Conservation (phyloP, 2,113 vertebrate genomes). For the Catharus bicknelli region DNA sequence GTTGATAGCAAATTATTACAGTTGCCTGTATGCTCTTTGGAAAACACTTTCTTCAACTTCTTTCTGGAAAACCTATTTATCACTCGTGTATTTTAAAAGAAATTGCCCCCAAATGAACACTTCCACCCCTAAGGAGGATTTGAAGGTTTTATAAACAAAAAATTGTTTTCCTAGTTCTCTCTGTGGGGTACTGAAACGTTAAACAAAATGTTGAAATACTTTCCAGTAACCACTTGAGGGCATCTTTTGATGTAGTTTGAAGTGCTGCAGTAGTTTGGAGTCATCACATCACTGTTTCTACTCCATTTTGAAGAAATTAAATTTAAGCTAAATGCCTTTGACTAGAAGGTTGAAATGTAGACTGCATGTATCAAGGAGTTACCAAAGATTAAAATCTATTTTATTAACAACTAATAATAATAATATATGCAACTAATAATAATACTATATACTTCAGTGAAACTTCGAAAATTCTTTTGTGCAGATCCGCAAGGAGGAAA, state of each 20-base stretch:
- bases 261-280: not conserved
- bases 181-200: not conserved
- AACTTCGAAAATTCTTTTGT: not conserved
- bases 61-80: not conserved
- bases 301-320: not conserved
- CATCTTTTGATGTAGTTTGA: conserved; percentile 29
- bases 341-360: not conserved
- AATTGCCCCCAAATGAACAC: rapidly evolving
- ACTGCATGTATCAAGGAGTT: not conserved
- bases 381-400: not conserved
- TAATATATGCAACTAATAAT: not conserved
- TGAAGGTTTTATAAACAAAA: not conserved
- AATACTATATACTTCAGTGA: not conserved
- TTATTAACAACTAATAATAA: not conserved
- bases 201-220: not conserved
- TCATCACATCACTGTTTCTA: not conserved
- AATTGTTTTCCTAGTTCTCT: not conserved
- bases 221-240: conserved; percentile 44
- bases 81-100: not conserved
- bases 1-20: not conserved
- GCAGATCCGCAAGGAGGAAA: not conserved
- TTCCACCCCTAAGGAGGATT: not conserved
- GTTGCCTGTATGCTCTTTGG: not conserved
- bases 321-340: not conserved
- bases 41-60: not conserved